Base-by-base conservation (phyloP, 1,140 invertebrate species). In the Oryzaephilus surinamensis region DNA sequence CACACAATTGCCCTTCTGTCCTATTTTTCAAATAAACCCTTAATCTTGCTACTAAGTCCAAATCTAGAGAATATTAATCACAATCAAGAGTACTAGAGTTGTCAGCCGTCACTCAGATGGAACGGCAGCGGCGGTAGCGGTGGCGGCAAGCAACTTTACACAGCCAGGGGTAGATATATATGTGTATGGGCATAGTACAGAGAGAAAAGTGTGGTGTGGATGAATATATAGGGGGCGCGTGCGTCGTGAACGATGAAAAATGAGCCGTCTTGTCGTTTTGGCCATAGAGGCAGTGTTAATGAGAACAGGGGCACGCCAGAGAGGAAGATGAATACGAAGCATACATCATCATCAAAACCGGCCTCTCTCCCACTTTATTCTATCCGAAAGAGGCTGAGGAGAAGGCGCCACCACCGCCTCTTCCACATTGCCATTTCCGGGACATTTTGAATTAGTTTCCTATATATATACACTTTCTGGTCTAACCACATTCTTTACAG, bases 331-430 rank as follows among this genome's bases (percentile, higher is more conserved):
- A 43, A 47, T 47, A 47, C 39, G 28, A 19, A 36, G 41, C 40
- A 47, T 47, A 47, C 41, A 47, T 47, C 45, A 47, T 47, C 45
- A 47, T 47, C 45, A 47, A 47, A n/a, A n/a, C n/a, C n/a, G n/a
- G n/a, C n/a, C n/a, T n/a, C n/a, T n/a, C n/a, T n/a, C n/a, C n/a
- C n/a, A n/a, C n/a, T n/a, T n/a, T n/a, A n/a, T n/a, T n/a, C n/a
- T n/a, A n/a, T n/a, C n/a, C n/a, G n/a, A n/a, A n/a, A n/a, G n/a
- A n/a, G n/a, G n/a, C n/a, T n/a, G n/a, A n/a, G n/a, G n/a, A n/a
- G n/a, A n/a, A n/a, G n/a, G n/a, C n/a, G n/a, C n/a, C n/a, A n/a
- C n/a, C n/a, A n/a, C n/a, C n/a, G n/a, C n/a, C n/a, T n/a, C n/a
- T n/a, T n/a, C n/a, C n/a, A n/a, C n/a, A n/a, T n/a, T n/a, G n/a